A percentile compares a stretch with the other conserved stretches of the same genome.
These are phyloP conservation scores for Tetragonula carbonaria DNA, from an alignment of 2,888 invertebrate species.

Conservation along the genomic window DNA sequence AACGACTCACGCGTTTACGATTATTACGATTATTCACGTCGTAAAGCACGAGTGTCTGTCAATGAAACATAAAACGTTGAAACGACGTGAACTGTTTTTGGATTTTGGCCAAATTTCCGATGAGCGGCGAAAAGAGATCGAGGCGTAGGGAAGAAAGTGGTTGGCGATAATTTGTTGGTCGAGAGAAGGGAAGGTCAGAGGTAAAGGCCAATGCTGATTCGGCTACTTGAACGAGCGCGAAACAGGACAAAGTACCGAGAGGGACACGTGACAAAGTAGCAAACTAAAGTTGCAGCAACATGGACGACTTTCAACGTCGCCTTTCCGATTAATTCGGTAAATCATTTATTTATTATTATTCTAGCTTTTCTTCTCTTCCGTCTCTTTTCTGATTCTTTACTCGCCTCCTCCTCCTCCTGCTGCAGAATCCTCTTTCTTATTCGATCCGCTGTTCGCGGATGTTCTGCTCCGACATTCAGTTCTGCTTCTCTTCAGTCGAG, in stretches of 20 bases:
- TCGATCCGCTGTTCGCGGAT: too few species aligned
- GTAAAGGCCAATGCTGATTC: slow-evolving; percentile 21
- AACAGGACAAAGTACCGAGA: slow-evolving; percentile 5
- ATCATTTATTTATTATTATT: too few species aligned
- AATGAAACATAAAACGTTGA: too few species aligned
- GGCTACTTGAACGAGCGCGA: slow-evolving; percentile 5
- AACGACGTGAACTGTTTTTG: background rate
- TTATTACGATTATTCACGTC: too few species aligned
- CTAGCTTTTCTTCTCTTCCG: background rate
- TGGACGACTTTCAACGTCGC: background rate
- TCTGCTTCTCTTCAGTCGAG: too few species aligned
- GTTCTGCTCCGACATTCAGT: too few species aligned
- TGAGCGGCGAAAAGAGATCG: too few species aligned
- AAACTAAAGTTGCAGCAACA: background rate
- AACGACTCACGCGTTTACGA: too few species aligned
- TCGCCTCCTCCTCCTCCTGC: too few species aligned
- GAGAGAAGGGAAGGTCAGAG: background rate
- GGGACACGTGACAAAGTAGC: slow-evolving; percentile 15
- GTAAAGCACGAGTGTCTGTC: too few species aligned
- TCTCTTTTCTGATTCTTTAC: background rate
- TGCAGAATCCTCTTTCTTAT: too few species aligned
- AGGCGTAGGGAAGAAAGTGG: background rate
- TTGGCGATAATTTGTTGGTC: too few species aligned
- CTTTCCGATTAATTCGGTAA: background rate
- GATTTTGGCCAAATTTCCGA: background rate